Base-by-base conservation (phyloP, 2,888 invertebrate species). In the Clepsis dumicolana region DNA sequence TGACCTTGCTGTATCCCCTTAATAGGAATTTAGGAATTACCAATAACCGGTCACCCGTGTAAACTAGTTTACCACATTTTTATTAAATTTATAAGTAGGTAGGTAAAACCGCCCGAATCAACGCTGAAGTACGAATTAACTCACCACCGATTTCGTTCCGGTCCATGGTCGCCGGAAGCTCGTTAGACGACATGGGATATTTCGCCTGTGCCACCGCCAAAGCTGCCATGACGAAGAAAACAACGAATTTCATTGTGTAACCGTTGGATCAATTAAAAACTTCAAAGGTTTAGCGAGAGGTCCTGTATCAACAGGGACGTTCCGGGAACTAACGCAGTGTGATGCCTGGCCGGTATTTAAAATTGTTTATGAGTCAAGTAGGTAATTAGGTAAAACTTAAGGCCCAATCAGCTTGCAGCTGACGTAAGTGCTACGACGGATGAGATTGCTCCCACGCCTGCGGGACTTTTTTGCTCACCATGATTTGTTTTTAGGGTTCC, bases 141-240 rank as follows among this genome's bases (percentile, higher is more conserved):
- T 65, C 12, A 65, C 65, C 52, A 4, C 29, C 53, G 21, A 60
- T 44, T 44, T 53, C 59, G 24, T 61, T 65, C 10, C 4, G 35
- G 0, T 62, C 61, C 18, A 62, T 14, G 0, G 14, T 16, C 10
- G n/a, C 53, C 54, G 48, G 18, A 10, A 62, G 25, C 7, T 2
- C 16, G n/a, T 62, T 25, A 0, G 56, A 25, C 14, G 54, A n/a
- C 54, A 61, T 54, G 14, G 27, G 5, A n/a, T n/a, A 27, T 35
- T 62, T 66, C 12, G 61, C 48, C 18, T 66, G 61, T 18, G 56
- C 16, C 1, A 25, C 48, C 10, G 35, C 54, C 48, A 62, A 27
- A n/a, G 29, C 29, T 14, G 32, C 66, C 24, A 66, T 8, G 18
- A 54, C 8, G 8, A 66, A 4, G 2, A 66, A 25, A 4, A 66